phyloP scores from a whole-genome alignment of 2,113 vertebrate genomes.

The Nothoprocta pentlandii region DNA sequence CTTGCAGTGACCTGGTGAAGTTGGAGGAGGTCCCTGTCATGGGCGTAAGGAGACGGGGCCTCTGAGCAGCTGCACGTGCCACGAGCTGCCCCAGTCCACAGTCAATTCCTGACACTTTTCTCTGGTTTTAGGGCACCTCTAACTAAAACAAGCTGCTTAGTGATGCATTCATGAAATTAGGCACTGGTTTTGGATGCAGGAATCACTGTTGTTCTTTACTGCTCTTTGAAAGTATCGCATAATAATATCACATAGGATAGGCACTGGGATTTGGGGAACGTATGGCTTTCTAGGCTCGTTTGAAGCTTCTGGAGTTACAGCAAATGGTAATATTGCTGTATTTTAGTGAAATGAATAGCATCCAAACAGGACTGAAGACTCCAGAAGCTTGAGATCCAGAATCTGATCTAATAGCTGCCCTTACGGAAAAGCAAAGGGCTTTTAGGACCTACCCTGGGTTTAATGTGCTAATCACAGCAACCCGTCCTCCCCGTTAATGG shows the following conservation, averaged over 20 bases:
- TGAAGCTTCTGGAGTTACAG: not conserved
- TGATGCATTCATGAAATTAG: not conserved
- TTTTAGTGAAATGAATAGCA: not conserved
- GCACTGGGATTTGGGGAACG: not conserved
- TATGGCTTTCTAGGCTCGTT: not conserved
- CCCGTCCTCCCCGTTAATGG: not conserved
- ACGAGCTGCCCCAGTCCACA: not conserved
- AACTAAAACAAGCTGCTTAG: not conserved
- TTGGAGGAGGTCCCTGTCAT: accelerated
- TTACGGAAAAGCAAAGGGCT: not conserved
- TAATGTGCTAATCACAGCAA: not conserved
- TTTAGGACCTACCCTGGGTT: not conserved
- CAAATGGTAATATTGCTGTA: not conserved
- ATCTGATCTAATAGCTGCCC: not conserved
- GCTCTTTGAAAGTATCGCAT: not conserved
- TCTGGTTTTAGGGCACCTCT: not conserved
- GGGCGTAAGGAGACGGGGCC: not conserved
- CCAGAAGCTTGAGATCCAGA: not conserved
- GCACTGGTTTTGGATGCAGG: not conserved
- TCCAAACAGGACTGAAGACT: not conserved
- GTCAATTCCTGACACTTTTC: not conserved
- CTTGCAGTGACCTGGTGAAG: not conserved
- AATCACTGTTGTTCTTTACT: not conserved
- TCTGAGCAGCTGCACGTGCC: not conserved
- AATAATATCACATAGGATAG: not conserved